Base-by-base conservation (phyloP, 2,888 invertebrate species). In the Dicyrtoma fusca region DNA sequence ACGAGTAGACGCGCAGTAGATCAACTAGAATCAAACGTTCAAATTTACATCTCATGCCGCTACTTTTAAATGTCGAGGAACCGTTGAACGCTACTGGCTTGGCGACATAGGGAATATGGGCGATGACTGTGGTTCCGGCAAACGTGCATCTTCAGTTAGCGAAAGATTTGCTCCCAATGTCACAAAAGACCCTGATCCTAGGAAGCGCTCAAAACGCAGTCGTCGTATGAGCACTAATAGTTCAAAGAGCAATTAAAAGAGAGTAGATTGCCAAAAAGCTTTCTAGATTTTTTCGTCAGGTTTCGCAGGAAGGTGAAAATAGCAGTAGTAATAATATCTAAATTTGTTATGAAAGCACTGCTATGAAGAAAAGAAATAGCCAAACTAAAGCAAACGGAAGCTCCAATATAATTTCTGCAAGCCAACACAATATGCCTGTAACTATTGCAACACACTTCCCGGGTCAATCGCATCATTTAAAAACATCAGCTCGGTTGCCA, bases 31-130 rank as follows among this genome's bases (percentile, higher is more conserved):
- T 34, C 34, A 34, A 26, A 53, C 17, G 17, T 14, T 11, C 44
- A 49, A 8, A 70, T 42, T 14, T 34, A 44, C 63, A 70, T 51
- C 62, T 63, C 44, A 34, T 70, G 70, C 70, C 70, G 21, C 62
- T 63, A 13, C 70, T 61, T n/a, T 34, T 70, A 6, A 34, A 51
- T 23, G 70, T 62, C 8, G 70, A 70, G 19, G 70, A 70, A 51
- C 63, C 70, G 11, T 34, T 23, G 17, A 26, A 45, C 21, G 51
- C 19, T 34, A 63, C 45, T 19, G 11, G 19, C 17, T 42, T 51
- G 17, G 42, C 14, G 1, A 53, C 53, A 17, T 26, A 51, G n/a
- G 51, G 34, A 1, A 53, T 17, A 47, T 26, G 55, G 17, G 8
- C 23, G 34, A 34, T 53, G 8, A 17, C 55, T 19, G 14, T 19